Conservation (phyloP, 2,888 invertebrate species). For the Microdon myrmicae region DNA sequence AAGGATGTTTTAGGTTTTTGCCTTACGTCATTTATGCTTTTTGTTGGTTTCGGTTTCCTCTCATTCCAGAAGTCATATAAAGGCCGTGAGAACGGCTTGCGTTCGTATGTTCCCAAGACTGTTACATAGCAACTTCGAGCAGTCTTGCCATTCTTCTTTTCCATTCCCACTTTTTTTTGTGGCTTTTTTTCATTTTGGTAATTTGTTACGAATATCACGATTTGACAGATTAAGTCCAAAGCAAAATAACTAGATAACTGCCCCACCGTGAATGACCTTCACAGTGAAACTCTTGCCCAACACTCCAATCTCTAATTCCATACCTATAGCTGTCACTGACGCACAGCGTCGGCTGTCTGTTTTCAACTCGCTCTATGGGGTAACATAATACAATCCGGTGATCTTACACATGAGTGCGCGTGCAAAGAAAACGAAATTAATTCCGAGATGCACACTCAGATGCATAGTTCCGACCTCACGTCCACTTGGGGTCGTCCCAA, state of each 20-base stretch:
- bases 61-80: slow-evolving; percentile 55
- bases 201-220: slow-evolving; percentile 33
- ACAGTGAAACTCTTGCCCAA: neutral
- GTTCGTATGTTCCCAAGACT: slow-evolving; percentile 55
- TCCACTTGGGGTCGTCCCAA: slow-evolving; percentile 35
- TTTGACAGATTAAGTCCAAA: slow-evolving; percentile 31
- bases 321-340: slow-evolving; percentile 23
- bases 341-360: neutral
- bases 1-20: too few relatives aligned
- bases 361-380: slow-evolving; percentile 38
- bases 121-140: slow-evolving; percentile 49
- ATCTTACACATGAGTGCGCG: slow-evolving; percentile 51
- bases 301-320: slow-evolving; percentile 2
- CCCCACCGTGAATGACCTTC: slow-evolving; percentile 22
- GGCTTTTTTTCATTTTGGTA: slow-evolving; percentile 32
- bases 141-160: slow-evolving; percentile 17
- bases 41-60: slow-evolving; percentile 24
- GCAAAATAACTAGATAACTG: too few relatives aligned
- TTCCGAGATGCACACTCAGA: slow-evolving; percentile 41
- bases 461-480: slow-evolving; percentile 48
- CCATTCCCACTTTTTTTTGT: slow-evolving; percentile 11
- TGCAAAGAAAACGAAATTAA: slow-evolving; percentile 50
- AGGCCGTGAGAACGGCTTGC: slow-evolving; percentile 56
- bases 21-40: neutral
- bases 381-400: slow-evolving; percentile 35